These are phyloP conservation scores for Leptestheria dahalacensis DNA, from an alignment of 1,140 invertebrate species.

Conservation along the genomic window DNA sequence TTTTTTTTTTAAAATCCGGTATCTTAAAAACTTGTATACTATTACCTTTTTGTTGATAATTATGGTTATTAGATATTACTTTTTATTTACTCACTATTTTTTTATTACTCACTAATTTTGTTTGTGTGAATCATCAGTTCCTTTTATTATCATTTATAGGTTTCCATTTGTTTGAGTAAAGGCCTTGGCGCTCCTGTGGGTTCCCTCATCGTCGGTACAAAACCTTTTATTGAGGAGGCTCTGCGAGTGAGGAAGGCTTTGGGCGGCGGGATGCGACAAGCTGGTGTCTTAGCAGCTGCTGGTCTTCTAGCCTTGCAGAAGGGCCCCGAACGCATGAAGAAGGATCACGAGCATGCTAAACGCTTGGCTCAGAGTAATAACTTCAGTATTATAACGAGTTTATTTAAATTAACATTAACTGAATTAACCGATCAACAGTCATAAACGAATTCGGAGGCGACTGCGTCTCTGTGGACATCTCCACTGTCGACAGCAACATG, in stretches of 20 bases:
- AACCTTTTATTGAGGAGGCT: conserved; percentile 61
- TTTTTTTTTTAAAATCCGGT: too few relatives aligned
- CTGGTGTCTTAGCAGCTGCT: conserved; percentile 72
- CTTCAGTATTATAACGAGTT: neutral
- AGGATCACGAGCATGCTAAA: conserved; percentile 57
- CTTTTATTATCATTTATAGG: too few relatives aligned
- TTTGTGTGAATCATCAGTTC: too few relatives aligned
- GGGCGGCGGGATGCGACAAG: conserved; percentile 84
- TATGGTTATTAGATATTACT: too few relatives aligned
- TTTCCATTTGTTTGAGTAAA: conserved; percentile 64
- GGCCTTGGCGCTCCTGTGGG: conserved; percentile 77
- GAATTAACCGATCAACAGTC: conserved; percentile 31
- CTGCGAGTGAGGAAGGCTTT: conserved; percentile 62
- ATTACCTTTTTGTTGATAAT: too few relatives aligned
- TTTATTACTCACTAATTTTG: too few relatives aligned
- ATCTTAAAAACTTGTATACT: neutral
- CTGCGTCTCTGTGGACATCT: conserved; percentile 44
- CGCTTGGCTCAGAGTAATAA: conserved; percentile 47
- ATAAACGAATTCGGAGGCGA: conserved; percentile 33
- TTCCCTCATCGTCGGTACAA: conserved; percentile 62
- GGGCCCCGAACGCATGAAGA: conserved; percentile 44
- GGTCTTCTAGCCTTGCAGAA: conserved; percentile 66
- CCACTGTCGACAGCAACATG: conserved; percentile 59
- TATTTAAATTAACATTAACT: neutral
- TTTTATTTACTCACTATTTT: too few relatives aligned